These are phyloP conservation scores for Steinernema feltiae DNA, from an alignment of 1,140 invertebrate genomes.

Conservation along the genomic window DNA sequence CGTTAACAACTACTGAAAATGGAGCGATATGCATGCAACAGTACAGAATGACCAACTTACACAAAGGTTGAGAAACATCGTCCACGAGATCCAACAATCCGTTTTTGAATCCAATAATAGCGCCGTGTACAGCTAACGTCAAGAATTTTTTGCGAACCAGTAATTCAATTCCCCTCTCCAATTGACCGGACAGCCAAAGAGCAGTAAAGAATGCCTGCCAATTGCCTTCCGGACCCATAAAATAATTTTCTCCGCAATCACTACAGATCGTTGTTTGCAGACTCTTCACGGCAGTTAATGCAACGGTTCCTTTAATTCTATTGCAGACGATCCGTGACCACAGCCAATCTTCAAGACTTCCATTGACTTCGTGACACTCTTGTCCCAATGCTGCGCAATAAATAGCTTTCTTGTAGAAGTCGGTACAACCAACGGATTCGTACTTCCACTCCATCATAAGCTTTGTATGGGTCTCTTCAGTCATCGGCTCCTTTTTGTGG, in stretches of 20 bases:
- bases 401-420: neutral
- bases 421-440: neutral
- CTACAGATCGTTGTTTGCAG: conserved; percentile 46
- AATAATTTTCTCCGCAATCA: conserved; percentile 53
- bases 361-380: neutral
- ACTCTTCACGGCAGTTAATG: conserved; percentile 34
- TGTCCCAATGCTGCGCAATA: neutral
- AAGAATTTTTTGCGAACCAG: conserved; percentile 23
- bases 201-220: conserved; percentile 47
- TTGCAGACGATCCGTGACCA: conserved; percentile 46
- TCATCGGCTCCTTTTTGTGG: neutral
- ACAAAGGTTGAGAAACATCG: conserved; percentile 1
- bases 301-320: conserved; percentile 35
- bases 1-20: conserved; percentile 47
- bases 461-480: neutral
- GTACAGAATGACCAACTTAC: conserved; percentile 24
- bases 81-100: neutral
- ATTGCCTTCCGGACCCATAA: conserved; percentile 40
- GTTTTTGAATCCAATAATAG: neutral
- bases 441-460: neutral
- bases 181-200: conserved; percentile 51
- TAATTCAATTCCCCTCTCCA: conserved; percentile 47
- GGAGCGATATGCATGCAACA: conserved; percentile 7
- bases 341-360: conserved; percentile 42
- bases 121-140: conserved; percentile 15